Evolutionary conservation across 2,797 vertebrate genomes (phyloP).

Genomic region (Epinephelus coioides): DNA sequence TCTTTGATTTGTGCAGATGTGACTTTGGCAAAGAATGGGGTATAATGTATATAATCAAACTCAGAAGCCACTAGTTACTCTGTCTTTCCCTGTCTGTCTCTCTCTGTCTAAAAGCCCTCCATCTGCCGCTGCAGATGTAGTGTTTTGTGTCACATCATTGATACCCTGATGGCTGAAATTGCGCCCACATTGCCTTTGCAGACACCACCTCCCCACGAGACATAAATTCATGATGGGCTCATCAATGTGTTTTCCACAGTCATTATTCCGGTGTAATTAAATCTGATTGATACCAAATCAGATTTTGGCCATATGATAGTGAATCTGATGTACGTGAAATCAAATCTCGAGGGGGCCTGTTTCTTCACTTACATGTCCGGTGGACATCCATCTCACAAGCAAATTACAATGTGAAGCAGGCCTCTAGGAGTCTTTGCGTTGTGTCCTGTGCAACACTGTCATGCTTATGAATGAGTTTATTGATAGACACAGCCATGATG

Average conservation of each 20-base stretch:
- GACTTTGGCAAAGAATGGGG: constrained; percentile 41
- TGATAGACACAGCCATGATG: constrained; percentile 42
- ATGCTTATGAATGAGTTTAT: constrained; percentile 58
- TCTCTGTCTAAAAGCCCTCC: constrained; percentile 24
- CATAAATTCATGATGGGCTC: constrained; percentile 62
- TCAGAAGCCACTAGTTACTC: constrained; percentile 35
- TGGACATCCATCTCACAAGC: constrained; percentile 57
- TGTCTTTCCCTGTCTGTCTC: background rate
- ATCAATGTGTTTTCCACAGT: constrained; percentile 74
- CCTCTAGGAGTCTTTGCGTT: constrained; percentile 70
- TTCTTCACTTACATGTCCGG: constrained; percentile 72
- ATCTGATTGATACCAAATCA: constrained; percentile 68
- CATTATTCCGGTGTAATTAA: constrained; percentile 75
- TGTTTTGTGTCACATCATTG: constrained; percentile 53
- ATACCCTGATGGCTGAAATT: constrained; percentile 49
- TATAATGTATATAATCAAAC: constrained; percentile 60
- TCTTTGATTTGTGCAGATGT: constrained; percentile 61
- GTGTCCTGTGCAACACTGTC: constrained; percentile 48
- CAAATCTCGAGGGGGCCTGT: constrained; percentile 76
- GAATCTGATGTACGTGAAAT: constrained; percentile 79
- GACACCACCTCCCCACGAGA: constrained; percentile 57
- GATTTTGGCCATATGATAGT: constrained; percentile 66
- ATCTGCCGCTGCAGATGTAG: constrained; percentile 48
- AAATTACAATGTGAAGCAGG: constrained; percentile 64
- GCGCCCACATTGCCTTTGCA: constrained; percentile 59